These are phyloP conservation scores for Cerastis rubricosa DNA, from an alignment of 2,888 invertebrate species.

Conservation along the genomic window DNA sequence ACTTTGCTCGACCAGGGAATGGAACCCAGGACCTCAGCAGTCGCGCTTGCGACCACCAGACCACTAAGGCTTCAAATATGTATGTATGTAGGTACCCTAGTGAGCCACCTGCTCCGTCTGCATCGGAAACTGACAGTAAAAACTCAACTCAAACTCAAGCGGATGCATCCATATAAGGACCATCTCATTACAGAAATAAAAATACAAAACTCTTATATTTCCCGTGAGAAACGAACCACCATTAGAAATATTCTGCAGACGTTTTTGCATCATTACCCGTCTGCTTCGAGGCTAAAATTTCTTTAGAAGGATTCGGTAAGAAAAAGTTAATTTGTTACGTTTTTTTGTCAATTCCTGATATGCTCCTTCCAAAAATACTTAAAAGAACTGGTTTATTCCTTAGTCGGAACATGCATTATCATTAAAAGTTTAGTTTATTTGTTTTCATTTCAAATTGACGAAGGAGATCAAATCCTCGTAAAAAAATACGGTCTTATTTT, in stretches of 20 bases:
- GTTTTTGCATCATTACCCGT: conserved; percentile 42
- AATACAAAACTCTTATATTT: conserved; percentile 33
- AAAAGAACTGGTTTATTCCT: conserved; percentile 40
- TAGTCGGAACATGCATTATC: conserved; percentile 12
- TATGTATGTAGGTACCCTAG: neutral
- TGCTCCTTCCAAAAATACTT: conserved; percentile 29
- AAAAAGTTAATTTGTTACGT: conserved; percentile 26
- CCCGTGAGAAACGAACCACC: conserved; percentile 41
- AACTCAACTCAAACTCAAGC: conserved; percentile 17
- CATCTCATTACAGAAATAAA: conserved; percentile 33
- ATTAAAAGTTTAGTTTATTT: conserved; percentile 38
- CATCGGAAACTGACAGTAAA: conserved; percentile 22
- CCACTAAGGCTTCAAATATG: neutral
- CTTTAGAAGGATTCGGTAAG: neutral
- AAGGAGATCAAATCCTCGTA: conserved; percentile 25
- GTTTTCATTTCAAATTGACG: conserved; percentile 12
- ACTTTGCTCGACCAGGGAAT: too few relatives aligned
- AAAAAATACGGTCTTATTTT: conserved; percentile 21
- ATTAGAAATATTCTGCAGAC: conserved; percentile 41
- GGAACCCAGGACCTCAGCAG: too few relatives aligned
- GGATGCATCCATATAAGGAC: conserved; percentile 19
- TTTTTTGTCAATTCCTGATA: conserved; percentile 36
- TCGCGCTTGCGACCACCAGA: too few relatives aligned
- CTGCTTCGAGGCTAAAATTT: conserved; percentile 24
- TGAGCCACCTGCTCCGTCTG: conserved; percentile 8